phyloP scores from a whole-genome alignment of 2,113 vertebrate species.

The Gobio gobio region DNA sequence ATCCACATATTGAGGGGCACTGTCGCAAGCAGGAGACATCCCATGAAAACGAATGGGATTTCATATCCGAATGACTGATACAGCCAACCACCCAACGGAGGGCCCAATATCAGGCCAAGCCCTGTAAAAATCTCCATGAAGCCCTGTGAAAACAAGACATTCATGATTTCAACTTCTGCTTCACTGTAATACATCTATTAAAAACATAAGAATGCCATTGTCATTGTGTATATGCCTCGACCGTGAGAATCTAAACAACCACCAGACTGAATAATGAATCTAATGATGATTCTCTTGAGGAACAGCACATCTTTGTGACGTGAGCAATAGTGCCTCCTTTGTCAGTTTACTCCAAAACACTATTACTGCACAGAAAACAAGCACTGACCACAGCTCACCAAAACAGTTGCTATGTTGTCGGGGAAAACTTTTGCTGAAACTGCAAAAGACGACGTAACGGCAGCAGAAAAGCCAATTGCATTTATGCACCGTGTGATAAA shows the following conservation, averaged over 20 bases:
- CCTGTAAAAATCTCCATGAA: slow-evolving; percentile 91
- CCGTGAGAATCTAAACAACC: background rate
- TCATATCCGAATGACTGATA: slow-evolving; percentile 93
- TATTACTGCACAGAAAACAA: slow-evolving; percentile 53
- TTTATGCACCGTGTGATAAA: slow-evolving; percentile 88
- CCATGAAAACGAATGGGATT: slow-evolving; percentile 87
- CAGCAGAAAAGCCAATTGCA: slow-evolving; percentile 86
- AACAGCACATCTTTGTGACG: slow-evolving; percentile 43
- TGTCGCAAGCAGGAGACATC: slow-evolving; percentile 84
- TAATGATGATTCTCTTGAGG: slow-evolving; percentile 11
- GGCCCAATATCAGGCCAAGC: slow-evolving; percentile 88
- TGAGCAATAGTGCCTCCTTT: slow-evolving; percentile 43
- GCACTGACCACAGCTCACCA: slow-evolving; percentile 80
- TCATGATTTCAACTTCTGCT: background rate
- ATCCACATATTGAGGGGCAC: slow-evolving; percentile 88
- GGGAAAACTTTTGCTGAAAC: slow-evolving; percentile 89
- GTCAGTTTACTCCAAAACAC: slow-evolving; percentile 55
- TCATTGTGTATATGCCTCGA: background rate
- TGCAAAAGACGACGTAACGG: slow-evolving; percentile 86
- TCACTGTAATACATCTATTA: background rate
- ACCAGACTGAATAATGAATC: background rate
- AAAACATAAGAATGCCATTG: background rate
- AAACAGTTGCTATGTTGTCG: slow-evolving; percentile 88
- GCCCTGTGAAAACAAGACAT: slow-evolving; percentile 75
- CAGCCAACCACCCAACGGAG: slow-evolving; percentile 90